Evolutionary conservation across 2,888 invertebrate species (phyloP).

Genomic region (Atrina japonica): DNA sequence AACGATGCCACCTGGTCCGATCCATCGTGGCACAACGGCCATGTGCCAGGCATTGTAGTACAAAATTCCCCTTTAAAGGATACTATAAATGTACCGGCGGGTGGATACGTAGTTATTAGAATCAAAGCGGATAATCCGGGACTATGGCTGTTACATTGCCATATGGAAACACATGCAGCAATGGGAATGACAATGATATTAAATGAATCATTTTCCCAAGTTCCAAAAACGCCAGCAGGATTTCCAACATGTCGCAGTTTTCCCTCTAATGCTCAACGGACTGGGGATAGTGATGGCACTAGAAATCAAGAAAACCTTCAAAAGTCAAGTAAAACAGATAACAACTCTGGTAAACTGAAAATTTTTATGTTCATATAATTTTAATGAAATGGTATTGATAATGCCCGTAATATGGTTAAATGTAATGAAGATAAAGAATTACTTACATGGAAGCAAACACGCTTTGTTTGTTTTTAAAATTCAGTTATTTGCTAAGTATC

Average conservation of each 20-base stretch:
- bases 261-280: background rate
- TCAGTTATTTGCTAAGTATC: too few species aligned
- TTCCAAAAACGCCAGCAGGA: slow-evolving; percentile 57
- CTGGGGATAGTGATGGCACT: too few species aligned
- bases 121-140: slow-evolving; percentile 76
- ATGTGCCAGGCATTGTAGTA: slow-evolving; percentile 64
- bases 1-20: slow-evolving; percentile 70
- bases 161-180: slow-evolving; percentile 69
- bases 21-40: slow-evolving; percentile 62
- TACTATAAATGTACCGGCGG: slow-evolving; percentile 75
- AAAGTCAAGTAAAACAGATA: too few species aligned
- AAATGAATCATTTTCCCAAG: slow-evolving; percentile 64
- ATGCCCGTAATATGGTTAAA: too few species aligned
- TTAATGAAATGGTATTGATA: too few species aligned
- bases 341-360: too few species aligned
- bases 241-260: slow-evolving; percentile 69
- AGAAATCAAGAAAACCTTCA: too few species aligned
- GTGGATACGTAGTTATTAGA: slow-evolving; percentile 76
- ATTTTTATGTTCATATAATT: too few species aligned
- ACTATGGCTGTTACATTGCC: slow-evolving; percentile 76
- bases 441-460: too few species aligned
- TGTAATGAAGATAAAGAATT: too few species aligned
- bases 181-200: slow-evolving; percentile 76
- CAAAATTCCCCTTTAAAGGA: slow-evolving; percentile 70
- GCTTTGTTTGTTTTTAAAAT: too few species aligned